These are phyloP conservation scores for Festucalex cinctus DNA, from an alignment of 2,113 vertebrate genomes.

Conservation along the genomic window DNA sequence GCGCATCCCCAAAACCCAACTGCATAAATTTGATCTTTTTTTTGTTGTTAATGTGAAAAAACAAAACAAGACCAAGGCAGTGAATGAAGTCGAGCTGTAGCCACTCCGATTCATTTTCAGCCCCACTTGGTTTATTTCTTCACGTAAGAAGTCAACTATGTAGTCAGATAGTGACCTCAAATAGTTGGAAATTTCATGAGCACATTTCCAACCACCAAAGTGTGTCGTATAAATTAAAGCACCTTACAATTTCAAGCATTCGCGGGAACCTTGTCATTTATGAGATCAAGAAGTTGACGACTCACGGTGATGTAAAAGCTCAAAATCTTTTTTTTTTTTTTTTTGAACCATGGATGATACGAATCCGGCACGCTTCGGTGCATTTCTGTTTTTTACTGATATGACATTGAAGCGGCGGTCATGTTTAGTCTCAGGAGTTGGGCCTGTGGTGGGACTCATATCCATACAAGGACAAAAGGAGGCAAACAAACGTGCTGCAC, in stretches of 20 bases:
- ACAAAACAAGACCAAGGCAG: no score
- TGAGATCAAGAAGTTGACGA: neutral
- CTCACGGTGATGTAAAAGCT: no score
- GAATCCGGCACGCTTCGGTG: no score
- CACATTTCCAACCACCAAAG: neutral
- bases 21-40: no score
- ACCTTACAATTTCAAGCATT: neutral
- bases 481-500: neutral
- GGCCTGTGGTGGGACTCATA: neutral
- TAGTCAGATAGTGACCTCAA: neutral
- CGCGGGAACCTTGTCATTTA: neutral
- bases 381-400: neutral
- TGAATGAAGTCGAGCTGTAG: no score
- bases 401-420: neutral
- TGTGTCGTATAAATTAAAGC: neutral
- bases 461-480: slow-evolving; percentile 47
- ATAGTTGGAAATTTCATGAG: neutral
- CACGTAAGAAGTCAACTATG: neutral
- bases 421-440: neutral
- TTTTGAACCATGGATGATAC: neutral
- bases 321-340: neutral
- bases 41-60: no score
- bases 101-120: no score
- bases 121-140: no score
- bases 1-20: no score